phyloP scores from a whole-genome alignment of 2,797 vertebrate species.

The Chiloscyllium punctatum region DNA sequence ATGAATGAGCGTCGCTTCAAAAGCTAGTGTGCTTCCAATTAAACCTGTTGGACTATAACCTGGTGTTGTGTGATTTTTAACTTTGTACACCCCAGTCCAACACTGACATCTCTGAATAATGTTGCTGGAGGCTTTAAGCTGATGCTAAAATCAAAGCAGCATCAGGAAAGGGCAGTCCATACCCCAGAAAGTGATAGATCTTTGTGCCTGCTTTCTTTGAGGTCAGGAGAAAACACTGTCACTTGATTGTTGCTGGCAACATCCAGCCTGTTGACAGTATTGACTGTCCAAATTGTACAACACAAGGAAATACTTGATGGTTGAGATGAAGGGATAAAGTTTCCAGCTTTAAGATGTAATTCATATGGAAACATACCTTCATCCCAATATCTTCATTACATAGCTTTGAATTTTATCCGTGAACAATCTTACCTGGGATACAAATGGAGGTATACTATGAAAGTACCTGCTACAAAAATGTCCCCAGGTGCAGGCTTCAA shows the following conservation, averaged over 20 bases:
- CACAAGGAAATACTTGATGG: background rate
- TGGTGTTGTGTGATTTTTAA: no score
- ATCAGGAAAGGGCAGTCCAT: no score
- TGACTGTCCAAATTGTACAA: background rate
- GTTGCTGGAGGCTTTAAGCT: background rate
- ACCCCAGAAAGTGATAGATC: no score
- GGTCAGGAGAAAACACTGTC: background rate
- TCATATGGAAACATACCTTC: background rate
- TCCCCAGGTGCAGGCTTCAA: slow-evolving; percentile 58
- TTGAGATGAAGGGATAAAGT: background rate
- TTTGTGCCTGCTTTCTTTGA: background rate
- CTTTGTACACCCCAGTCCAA: no score
- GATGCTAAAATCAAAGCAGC: background rate
- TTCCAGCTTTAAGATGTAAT: no score
- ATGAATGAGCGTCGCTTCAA: no score
- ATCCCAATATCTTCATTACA: background rate
- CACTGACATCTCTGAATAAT: no score
- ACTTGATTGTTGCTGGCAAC: background rate
- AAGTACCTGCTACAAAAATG: background rate
- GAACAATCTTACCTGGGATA: background rate
- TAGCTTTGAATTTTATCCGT: background rate
- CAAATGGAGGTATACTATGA: background rate
- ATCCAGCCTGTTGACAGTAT: background rate
- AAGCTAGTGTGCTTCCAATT: no score
- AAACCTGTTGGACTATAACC: no score